Evolutionary conservation across 2,113 vertebrate genomes (phyloP).

Genomic region (Callocephalon fimbriatum): DNA sequence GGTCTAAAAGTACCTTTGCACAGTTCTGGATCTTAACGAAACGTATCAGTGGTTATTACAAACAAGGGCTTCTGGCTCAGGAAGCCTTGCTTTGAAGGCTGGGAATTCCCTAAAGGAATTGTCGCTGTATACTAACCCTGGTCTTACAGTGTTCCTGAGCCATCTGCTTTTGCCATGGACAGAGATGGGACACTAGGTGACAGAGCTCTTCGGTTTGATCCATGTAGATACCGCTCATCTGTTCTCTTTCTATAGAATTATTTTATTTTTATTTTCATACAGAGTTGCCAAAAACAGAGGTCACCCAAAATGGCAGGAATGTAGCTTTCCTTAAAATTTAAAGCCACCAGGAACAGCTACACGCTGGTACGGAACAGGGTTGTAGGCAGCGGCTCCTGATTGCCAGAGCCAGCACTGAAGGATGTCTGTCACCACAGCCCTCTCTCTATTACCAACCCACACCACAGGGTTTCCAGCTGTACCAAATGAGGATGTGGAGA

Average conservation of each 20-base stretch:
- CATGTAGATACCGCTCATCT: fast-evolving
- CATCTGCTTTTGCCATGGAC: background rate
- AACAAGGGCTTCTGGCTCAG: background rate
- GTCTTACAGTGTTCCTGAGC: background rate
- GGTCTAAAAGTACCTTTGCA: background rate
- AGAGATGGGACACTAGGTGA: background rate
- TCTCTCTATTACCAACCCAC: fast-evolving
- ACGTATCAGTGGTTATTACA: background rate
- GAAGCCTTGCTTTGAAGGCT: background rate
- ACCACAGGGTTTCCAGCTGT: background rate
- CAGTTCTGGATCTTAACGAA: background rate
- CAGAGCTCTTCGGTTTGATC: background rate
- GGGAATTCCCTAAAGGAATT: background rate
- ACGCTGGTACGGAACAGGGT: background rate
- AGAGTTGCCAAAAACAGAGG: background rate
- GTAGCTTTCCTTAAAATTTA: background rate
- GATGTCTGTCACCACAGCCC: background rate
- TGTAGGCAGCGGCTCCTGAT: fast-evolving
- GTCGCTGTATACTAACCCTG: fast-evolving
- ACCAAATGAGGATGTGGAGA: fast-evolving
- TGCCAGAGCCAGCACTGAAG: background rate
- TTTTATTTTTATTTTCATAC: background rate
- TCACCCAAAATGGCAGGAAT: background rate
- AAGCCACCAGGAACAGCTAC: background rate
- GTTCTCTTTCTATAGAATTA: background rate